Percentiles rank a stretch among this genome's conserved stretches.
phyloP scores from a whole-genome alignment of 2,888 invertebrate genomes.

The Cosmorhoe ocellata region DNA sequence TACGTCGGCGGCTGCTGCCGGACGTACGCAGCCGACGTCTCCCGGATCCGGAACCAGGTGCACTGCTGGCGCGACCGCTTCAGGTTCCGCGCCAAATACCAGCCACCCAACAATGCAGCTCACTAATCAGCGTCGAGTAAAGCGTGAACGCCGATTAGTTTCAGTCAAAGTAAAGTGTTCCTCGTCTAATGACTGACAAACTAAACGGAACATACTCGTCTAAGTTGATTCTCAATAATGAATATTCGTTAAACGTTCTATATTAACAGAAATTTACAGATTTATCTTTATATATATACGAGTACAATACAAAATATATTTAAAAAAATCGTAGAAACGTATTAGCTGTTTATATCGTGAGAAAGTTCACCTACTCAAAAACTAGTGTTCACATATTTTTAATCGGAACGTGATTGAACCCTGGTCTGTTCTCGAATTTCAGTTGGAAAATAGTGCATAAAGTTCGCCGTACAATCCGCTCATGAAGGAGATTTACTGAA shows the following conservation, averaged over 20 bases:
- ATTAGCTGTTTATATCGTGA: constrained; percentile 5
- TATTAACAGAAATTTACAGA: too few species aligned
- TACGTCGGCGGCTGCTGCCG: constrained; percentile 97
- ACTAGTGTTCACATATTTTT: constrained; percentile 23
- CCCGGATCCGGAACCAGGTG: constrained; percentile 86
- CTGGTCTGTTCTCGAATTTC: constrained; percentile 28
- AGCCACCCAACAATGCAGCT: constrained; percentile 28
- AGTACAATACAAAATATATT: too few species aligned
- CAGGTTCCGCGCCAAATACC: constrained; percentile 52
- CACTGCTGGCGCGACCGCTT: constrained; percentile 73
- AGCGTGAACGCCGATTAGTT: constrained; percentile 16
- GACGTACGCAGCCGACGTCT: constrained; percentile 91
- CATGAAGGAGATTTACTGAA: constrained; percentile 29
- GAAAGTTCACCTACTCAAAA: constrained; percentile 22
- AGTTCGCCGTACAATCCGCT: constrained; percentile 30
- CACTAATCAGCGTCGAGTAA: constrained; percentile 34
- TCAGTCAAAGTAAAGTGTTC: constrained; percentile 28
- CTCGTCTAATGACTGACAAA: constrained; percentile 17
- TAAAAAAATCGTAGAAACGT: too few species aligned
- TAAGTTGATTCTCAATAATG: constrained; percentile 4
- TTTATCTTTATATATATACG: too few species aligned
- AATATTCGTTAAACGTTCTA: not conserved
- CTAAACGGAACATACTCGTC: constrained; percentile 10
- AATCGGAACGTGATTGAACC: constrained; percentile 29
- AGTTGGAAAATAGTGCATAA: constrained; percentile 33